Evolutionary conservation across 2,888 invertebrate genomes (phyloP).

Genomic region (Patella depressa): DNA sequence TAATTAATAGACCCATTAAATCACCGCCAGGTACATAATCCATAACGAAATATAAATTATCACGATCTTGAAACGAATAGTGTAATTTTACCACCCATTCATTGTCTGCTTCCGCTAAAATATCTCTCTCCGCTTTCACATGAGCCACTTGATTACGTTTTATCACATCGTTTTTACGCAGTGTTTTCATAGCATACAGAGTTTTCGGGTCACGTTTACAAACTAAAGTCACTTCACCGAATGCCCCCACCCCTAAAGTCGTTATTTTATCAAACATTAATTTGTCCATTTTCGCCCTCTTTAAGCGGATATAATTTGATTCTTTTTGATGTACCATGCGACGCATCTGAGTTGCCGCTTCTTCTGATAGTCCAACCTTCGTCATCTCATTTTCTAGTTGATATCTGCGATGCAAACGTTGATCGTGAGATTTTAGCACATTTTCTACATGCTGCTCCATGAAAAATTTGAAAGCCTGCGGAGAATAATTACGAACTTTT

Average conservation of each 20-base stretch:
- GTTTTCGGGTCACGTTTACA: slow-evolving; percentile 86
- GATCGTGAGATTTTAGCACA: slow-evolving; percentile 93
- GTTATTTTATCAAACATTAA: slow-evolving; percentile 95
- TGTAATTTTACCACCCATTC: slow-evolving; percentile 99
- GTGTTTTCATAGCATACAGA: slow-evolving; percentile 98
- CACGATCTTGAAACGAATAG: slow-evolving; percentile 98
- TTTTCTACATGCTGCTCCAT: slow-evolving; percentile 99
- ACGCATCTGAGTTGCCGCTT: slow-evolving; percentile 79
- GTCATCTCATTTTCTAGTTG: slow-evolving; percentile 98
- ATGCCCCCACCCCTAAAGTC: slow-evolving; percentile 95
- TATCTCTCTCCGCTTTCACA: slow-evolving; percentile 99
- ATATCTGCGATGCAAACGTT: slow-evolving; percentile 87
- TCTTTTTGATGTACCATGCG: slow-evolving; percentile 98
- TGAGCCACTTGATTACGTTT: slow-evolving; percentile 98
- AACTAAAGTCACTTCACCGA: slow-evolving; percentile 91
- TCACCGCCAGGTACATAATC: slow-evolving; percentile 99
- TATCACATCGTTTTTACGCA: slow-evolving; percentile 95
- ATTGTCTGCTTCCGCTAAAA: slow-evolving; percentile 98
- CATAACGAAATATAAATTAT: slow-evolving; percentile 99
- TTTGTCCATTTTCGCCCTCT: slow-evolving; percentile 98
- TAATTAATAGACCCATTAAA: slow-evolving; percentile 97
- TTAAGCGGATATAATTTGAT: slow-evolving; percentile 95
- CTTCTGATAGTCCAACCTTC: slow-evolving; percentile 78
- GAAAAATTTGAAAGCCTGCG: slow-evolving; percentile 97
- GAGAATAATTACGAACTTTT: slow-evolving; percentile 88